Evolutionary conservation across 2,888 invertebrate species (phyloP), one percentile per base, ranked within the genome.

Genomic region (Trypoxylon attenuatum): DNA sequence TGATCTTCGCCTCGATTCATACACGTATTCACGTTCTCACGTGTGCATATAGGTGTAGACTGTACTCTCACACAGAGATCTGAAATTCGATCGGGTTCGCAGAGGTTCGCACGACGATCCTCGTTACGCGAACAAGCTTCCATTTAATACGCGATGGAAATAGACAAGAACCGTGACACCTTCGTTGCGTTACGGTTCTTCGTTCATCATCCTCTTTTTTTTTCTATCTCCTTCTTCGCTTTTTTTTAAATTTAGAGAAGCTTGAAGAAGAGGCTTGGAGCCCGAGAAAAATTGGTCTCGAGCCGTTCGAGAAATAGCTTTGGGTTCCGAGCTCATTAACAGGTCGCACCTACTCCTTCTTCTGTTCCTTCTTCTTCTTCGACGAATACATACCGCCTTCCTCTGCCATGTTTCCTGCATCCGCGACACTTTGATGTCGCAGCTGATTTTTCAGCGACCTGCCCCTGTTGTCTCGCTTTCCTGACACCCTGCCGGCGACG

Each of bases 61-160:
- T n/a, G n/a, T n/a, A n/a, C n/a, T n/a, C n/a, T n/a, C n/a, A n/a
- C n/a, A n/a, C n/a, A n/a, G n/a, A n/a, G n/a, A n/a, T n/a, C n/a
- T 69, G 69, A 73, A 72, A 73, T 66, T 61, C 66, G 73, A 73
- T 73, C 73, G 73, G 59, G 69, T 54, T 57, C 58, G n/a, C 27
- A 43, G 22, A 29, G 23, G 51, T 52, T 65, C 65, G 49, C 65
- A 61, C 61, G 65, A 61, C 46, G 61, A 65, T 65, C 56, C 55
- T 42, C 56, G 49, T 65, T 65, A 65, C 65, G 65, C 15, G 33
- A 27, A n/a, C n/a, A n/a, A n/a, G n/a, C n/a, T n/a, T n/a, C 2
- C 33, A 13, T 33, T 33, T 33, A 33, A 13, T 33, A 13, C 33
- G 33, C 33, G 33, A 33, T 33, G 33, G 33, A 33, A 33, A 33